These are phyloP conservation scores for Ectropis crepuscularia DNA, from an alignment of 2,888 invertebrate genomes.

Conservation along the genomic window DNA sequence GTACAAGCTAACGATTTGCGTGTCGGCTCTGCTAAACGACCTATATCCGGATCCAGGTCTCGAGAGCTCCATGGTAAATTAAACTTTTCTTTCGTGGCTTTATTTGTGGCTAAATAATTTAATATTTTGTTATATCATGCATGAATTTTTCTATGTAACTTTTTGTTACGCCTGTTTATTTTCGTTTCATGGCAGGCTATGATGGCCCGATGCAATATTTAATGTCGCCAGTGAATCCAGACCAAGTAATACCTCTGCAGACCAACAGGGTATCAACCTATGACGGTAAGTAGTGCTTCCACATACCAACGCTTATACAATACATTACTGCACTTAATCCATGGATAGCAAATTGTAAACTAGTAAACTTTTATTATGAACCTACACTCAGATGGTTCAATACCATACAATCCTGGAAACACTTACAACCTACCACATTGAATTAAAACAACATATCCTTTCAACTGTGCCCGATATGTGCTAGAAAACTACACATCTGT, in stretches of 20 bases:
- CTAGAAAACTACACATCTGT: too few species aligned
- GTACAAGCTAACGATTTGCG: slow-evolving; percentile 94
- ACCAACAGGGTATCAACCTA: slow-evolving; percentile 82
- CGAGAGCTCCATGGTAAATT: slow-evolving; percentile 88
- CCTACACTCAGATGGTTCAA: too few species aligned
- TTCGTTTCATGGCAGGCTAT: slow-evolving; percentile 86
- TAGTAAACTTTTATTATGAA: background rate
- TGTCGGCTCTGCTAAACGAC: slow-evolving; percentile 87
- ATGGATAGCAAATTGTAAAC: background rate
- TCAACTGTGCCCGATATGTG: too few species aligned
- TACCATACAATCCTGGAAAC: too few species aligned
- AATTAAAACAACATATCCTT: too few species aligned
- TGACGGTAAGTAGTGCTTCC: slow-evolving; percentile 71
- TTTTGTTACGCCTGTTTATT: slow-evolving; percentile 67
- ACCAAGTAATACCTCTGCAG: slow-evolving; percentile 87
- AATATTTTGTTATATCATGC: slow-evolving; percentile 53
- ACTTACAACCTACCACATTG: too few species aligned
- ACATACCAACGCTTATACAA: slow-evolving; percentile 15
- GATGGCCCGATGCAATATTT: slow-evolving; percentile 95
- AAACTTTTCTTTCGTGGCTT: slow-evolving; percentile 4
- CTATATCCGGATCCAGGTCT: slow-evolving; percentile 87
- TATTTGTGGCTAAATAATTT: slow-evolving; percentile 29
- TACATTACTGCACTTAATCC: background rate
- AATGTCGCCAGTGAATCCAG: slow-evolving; percentile 92
- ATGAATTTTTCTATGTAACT: slow-evolving; percentile 58